Evolutionary conservation across 2,797 vertebrate genomes (phyloP).

Genomic region (Crax fasciolata): DNA sequence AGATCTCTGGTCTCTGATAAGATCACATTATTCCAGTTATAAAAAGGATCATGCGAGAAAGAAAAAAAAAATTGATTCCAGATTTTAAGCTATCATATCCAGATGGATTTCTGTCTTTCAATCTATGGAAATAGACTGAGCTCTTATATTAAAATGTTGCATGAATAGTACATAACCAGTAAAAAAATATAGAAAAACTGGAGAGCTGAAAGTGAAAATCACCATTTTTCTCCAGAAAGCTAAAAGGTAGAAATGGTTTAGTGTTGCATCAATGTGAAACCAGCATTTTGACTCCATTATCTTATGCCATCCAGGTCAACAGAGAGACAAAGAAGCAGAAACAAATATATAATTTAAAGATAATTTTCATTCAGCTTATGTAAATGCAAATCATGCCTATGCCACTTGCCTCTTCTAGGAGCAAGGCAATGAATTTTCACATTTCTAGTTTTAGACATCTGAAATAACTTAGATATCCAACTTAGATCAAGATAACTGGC

Average conservation of each 20-base stretch:
- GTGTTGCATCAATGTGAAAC: neutral
- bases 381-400: neutral
- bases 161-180: neutral
- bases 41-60: neutral
- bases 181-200: neutral
- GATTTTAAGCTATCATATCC: neutral
- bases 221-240: neutral
- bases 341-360: neutral
- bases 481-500: neutral
- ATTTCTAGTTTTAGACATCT: neutral
- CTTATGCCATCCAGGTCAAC: neutral
- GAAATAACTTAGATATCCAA: neutral
- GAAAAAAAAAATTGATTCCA: neutral
- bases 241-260: constrained; percentile 9
- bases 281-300: neutral
- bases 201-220: neutral
- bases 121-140: neutral
- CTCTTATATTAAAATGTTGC: neutral
- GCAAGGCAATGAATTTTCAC: neutral
- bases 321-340: neutral
- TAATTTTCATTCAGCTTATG: neutral
- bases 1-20: neutral
- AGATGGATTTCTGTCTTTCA: neutral
- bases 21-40: neutral
- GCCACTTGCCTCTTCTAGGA: neutral